Evolutionary conservation across 2,113 vertebrate genomes (phyloP).

Genomic region (human): DNA sequence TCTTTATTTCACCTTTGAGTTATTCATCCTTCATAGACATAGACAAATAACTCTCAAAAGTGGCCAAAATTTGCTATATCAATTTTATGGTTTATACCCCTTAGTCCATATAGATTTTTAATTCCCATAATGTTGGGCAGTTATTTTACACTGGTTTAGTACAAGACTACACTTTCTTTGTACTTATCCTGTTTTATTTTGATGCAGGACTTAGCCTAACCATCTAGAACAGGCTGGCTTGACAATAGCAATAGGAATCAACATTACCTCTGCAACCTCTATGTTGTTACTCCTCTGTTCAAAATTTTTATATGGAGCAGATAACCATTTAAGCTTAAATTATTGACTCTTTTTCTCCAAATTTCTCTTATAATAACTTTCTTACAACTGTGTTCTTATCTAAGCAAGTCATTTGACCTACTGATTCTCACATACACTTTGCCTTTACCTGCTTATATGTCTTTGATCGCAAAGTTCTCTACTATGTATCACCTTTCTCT

Average conservation of each 20-base stretch:
- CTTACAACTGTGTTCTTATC: background rate
- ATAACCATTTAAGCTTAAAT: background rate
- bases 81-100: background rate
- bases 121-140: background rate
- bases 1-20: constrained; percentile 17
- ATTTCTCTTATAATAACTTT: background rate
- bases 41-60: background rate
- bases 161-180: background rate
- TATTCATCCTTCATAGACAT: constrained; percentile 6
- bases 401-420: background rate
- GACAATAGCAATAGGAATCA: background rate
- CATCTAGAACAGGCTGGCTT: background rate
- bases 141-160: background rate
- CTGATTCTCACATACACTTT: background rate
- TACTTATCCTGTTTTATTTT: background rate
- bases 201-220: background rate
- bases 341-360: background rate
- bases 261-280: background rate
- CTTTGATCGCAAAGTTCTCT: background rate
- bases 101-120: background rate
- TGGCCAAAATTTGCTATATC: background rate
- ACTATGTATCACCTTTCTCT: background rate
- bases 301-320: background rate
- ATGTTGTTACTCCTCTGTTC: background rate
- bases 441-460: background rate